These are phyloP conservation scores for Molossus alvarezi DNA, from an alignment of 2,797 vertebrate species.

Conservation along the genomic window DNA sequence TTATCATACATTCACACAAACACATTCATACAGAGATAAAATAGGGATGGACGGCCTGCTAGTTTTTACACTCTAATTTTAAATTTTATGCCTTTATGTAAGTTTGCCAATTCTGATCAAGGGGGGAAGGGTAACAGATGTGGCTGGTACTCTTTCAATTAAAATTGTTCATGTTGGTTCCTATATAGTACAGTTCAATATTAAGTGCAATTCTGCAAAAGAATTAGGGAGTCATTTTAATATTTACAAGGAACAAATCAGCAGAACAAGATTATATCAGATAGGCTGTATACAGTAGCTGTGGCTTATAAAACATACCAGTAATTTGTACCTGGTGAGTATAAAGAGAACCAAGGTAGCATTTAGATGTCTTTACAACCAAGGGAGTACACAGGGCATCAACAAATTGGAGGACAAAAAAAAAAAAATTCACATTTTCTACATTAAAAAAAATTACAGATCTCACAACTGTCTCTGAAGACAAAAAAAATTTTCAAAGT, in stretches of 20 bases:
- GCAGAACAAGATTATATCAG: constrained; percentile 91
- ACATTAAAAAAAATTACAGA: constrained; percentile 93
- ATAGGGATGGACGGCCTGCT: constrained; percentile 80
- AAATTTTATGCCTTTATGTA: constrained; percentile 74
- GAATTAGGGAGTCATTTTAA: constrained; percentile 88
- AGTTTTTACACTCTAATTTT: constrained; percentile 78
- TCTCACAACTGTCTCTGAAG: constrained; percentile 91
- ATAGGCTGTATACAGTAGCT: constrained; percentile 91
- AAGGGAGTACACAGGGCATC: constrained; percentile 85
- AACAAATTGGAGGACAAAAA: constrained; percentile 87
- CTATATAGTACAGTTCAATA: constrained; percentile 88
- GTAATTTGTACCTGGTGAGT: constrained; percentile 90
- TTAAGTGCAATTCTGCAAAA: constrained; percentile 92
- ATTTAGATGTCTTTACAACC: constrained; percentile 89
- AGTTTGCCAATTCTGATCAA: constrained; percentile 81
- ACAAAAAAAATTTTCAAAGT: constrained; percentile 90
- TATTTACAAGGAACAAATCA: constrained; percentile 92
- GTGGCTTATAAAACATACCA: constrained; percentile 92
- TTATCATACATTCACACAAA: constrained; percentile 80
- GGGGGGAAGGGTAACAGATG: constrained; percentile 62
- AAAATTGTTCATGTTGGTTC: constrained; percentile 86
- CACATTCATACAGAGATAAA: constrained; percentile 82
- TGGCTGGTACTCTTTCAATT: constrained; percentile 84
- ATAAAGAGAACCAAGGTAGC: constrained; percentile 89
- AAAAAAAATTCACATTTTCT: constrained; percentile 92